phyloP scores from a whole-genome alignment of 1,140 invertebrate species.

The Venturia canescens region DNA sequence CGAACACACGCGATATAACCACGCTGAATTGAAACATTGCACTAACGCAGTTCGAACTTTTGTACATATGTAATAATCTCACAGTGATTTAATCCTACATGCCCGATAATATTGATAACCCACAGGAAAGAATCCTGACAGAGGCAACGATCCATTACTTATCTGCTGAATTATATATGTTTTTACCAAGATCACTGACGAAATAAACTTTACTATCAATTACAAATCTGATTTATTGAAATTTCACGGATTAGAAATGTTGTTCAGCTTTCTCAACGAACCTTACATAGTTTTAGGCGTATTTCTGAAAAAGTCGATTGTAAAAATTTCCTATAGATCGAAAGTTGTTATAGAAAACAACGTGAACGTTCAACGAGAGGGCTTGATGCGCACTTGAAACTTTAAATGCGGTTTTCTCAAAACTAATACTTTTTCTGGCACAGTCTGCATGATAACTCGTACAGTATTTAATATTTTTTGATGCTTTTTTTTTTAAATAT shows the following conservation, averaged over 20 bases:
- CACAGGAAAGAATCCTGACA: neutral
- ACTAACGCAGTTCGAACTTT: slow-evolving; percentile 20
- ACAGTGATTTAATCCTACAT: slow-evolving; percentile 57
- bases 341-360: too few relatives aligned
- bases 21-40: slow-evolving; percentile 61
- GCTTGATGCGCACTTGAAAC: too few relatives aligned
- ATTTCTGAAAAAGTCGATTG: too few relatives aligned
- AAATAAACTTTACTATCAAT: neutral
- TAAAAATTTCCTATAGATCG: too few relatives aligned
- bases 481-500: too few relatives aligned
- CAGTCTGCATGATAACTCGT: too few relatives aligned
- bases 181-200: neutral
- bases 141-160: neutral
- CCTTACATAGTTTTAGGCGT: too few relatives aligned
- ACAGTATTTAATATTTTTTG: too few relatives aligned
- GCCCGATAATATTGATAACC: neutral
- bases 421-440: too few relatives aligned
- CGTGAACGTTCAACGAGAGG: too few relatives aligned
- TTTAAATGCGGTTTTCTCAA: too few relatives aligned
- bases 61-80: neutral
- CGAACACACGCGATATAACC: neutral
- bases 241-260: neutral
- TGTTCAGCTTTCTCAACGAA: neutral
- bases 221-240: neutral
- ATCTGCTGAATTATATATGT: neutral